Evolutionary conservation across 2,888 invertebrate genomes (phyloP), one percentile per base, ranked within the genome.

Genomic region (Lissocephala sabroskyi): DNA sequence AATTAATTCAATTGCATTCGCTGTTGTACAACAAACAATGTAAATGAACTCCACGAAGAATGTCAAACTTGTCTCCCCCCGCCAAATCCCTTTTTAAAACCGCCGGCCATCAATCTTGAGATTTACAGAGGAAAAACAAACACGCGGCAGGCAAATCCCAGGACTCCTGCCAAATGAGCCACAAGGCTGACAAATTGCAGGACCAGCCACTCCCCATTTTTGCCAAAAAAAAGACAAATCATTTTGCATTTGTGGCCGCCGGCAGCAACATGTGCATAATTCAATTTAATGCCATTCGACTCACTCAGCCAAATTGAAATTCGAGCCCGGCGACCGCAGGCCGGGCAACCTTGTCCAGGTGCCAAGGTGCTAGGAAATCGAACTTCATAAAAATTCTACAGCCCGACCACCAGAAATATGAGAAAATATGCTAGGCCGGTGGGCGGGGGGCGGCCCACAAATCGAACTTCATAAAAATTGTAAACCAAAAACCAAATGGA

Each of bases 251-350:
- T 40, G 14, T 45, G 45, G 45, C 17, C 40, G 42, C 53, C 60
- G 45, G 45, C 17, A 42, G 42, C 53, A 63, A 57, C 55, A 52
- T 48, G 58, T 52, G 56, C 57, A 74, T 74, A 74, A 77, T 61
- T 74, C 75, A 70, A 66, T 61, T 55, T 74, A 49, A 63, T 59
- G 63, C 45, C 66, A 71, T 56, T 58, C 52, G 47, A 28, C 39
- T 57, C 66, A 71, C 59, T 58, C 52, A 48, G 32, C 39, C 57
- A 74, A 68, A 68, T 68, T 70, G 67, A 62, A 74, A 57, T 6
- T 33, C 11, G 10, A 29, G 29, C 29, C 29, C 11, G 10, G 5
- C 11, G 13, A 32, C 11, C 3, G 23, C 23, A 23, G 23, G 23
- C 23, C 23, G n/a, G n/a, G n/a, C n/a, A n/a, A n/a, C n/a, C n/a